phyloP scores from a whole-genome alignment of 2,113 vertebrate species.

The Cheilinus undulatus region DNA sequence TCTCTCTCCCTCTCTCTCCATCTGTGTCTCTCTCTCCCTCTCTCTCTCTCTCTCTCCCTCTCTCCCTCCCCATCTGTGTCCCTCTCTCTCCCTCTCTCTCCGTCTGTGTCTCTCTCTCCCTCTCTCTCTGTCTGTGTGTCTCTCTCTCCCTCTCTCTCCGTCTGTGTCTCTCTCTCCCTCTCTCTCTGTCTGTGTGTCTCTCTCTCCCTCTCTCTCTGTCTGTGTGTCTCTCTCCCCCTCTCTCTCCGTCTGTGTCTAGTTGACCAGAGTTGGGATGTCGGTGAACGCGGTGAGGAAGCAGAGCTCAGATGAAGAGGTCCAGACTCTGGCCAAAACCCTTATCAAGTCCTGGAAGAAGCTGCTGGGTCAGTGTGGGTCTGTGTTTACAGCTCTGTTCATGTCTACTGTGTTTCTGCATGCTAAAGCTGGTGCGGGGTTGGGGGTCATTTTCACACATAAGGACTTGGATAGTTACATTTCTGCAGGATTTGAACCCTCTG shows the following conservation, averaged over 20 bases:
- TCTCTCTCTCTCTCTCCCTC: too few relatives aligned
- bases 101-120: background rate
- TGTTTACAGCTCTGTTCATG: background rate
- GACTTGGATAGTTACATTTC: too few relatives aligned
- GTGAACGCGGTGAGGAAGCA: constrained; percentile 96
- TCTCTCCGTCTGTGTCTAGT: constrained; percentile 74
- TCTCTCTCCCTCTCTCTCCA: too few relatives aligned
- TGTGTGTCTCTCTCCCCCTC: background rate
- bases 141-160: background rate
- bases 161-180: background rate
- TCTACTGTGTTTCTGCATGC: too few relatives aligned
- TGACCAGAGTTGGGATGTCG: constrained; percentile 95
- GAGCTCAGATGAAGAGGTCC: constrained; percentile 94
- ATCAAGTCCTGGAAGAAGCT: constrained; percentile 99
- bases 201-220: background rate
- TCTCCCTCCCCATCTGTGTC: too few relatives aligned
- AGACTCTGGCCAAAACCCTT: constrained; percentile 92
- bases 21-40: too few relatives aligned
- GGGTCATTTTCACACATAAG: too few relatives aligned
- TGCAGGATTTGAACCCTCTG: too few relatives aligned
- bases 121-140: background rate
- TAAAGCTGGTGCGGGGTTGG: too few relatives aligned
- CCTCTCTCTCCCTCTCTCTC: background rate
- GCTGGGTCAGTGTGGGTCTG: constrained; percentile 57
- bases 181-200: background rate